Evolutionary conservation across 92 coral and sea anemone genomes (phyloP).

Genomic region (Heliopora coerulea): DNA sequence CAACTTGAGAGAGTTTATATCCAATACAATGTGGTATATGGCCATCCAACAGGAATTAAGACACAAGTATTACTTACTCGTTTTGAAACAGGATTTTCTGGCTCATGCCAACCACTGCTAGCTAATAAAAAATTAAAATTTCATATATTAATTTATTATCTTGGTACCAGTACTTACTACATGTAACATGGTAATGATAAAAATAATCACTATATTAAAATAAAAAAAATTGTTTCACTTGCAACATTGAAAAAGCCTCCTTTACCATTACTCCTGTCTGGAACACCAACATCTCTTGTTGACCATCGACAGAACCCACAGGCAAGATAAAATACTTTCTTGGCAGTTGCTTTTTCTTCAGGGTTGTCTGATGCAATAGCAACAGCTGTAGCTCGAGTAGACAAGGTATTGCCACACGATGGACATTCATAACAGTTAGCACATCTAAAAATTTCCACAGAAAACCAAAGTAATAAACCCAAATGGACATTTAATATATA

Average conservation of each 20-base stretch:
- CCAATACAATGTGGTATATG: no score
- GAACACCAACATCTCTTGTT: slow-evolving; percentile 86
- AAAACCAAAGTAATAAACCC: no score
- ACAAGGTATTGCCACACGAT: slow-evolving; percentile 89
- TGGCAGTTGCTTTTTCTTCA: slow-evolving; percentile 75
- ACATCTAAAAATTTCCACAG: slow-evolving; percentile 70
- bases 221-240: not conserved
- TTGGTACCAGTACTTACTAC: no score
- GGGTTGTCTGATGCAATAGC: slow-evolving; percentile 75
- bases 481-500: no score
- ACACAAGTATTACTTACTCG: slow-evolving; percentile 56
- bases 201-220: not conserved
- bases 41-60: no score
- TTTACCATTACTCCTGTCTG: slow-evolving; percentile 88
- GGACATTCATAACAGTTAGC: slow-evolving; percentile 99
- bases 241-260: not conserved
- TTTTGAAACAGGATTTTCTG: slow-evolving; percentile 80
- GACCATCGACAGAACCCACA: slow-evolving; percentile 99
- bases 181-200: not conserved
- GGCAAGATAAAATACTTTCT: slow-evolving; percentile 90
- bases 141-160: not conserved
- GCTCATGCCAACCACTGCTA: slow-evolving; percentile 98
- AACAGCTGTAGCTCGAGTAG: slow-evolving; percentile 95
- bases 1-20: no score
- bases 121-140: slow-evolving; percentile 38